Percentiles rank a stretch among this genome's conserved stretches.
Conservation (phyloP, 1,140 invertebrate species). For the Drosophila mayri region DNA sequence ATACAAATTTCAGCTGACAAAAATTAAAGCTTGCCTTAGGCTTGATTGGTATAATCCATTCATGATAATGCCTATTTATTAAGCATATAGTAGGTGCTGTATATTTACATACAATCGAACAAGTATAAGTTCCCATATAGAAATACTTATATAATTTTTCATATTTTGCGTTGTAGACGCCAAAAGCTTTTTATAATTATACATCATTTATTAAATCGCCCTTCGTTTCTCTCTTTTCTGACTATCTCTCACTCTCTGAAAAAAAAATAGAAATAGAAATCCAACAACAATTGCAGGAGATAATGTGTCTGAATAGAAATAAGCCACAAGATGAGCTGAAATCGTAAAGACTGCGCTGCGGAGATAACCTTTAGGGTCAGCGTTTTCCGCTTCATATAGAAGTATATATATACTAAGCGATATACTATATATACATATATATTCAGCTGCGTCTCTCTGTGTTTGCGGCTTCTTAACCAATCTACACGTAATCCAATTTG, state of each 20-base stretch:
- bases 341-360: constrained; percentile 34
- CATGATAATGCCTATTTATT: constrained; percentile 3
- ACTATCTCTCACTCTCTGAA: background rate
- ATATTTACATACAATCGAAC: constrained; percentile 1
- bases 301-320: constrained; percentile 24
- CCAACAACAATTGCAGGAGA: constrained; percentile 10
- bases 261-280: constrained; percentile 6
- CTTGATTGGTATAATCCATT: background rate
- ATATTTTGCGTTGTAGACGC: constrained; percentile 22
- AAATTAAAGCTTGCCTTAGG: background rate
- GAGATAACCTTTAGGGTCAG: constrained; percentile 41
- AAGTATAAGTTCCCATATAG: background rate
- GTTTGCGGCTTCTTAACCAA: constrained; percentile 49
- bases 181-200: constrained; percentile 26
- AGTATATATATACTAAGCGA: background rate
- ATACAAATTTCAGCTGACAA: background rate
- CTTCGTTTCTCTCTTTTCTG: background rate
- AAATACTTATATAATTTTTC: background rate
- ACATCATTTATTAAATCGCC: background rate
- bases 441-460: constrained; percentile 2
- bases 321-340: constrained; percentile 21
- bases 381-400: constrained; percentile 2
- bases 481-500: constrained; percentile 76
- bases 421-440: background rate
- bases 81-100: background rate